Evolutionary conservation across 2,113 vertebrate species (phyloP).

Genomic region (Mustela lutreola): DNA sequence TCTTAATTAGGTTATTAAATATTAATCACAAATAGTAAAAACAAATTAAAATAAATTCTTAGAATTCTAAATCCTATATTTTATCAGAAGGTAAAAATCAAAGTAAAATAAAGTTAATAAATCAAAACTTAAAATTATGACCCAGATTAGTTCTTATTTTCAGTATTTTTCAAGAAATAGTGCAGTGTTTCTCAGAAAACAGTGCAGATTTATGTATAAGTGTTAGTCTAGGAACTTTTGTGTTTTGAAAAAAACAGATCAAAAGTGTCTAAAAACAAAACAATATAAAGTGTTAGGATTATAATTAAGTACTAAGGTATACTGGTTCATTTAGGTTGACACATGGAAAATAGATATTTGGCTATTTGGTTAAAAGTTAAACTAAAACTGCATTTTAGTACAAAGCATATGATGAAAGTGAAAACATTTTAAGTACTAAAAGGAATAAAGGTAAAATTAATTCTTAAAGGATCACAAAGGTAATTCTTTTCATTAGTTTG

Average conservation of each 20-base stretch:
- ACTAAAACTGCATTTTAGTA: background rate
- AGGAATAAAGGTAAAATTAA: background rate
- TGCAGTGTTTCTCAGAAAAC: constrained; percentile 1
- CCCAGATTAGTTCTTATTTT: background rate
- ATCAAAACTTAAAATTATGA: background rate
- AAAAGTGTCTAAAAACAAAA: background rate
- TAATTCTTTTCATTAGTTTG: constrained; percentile 21
- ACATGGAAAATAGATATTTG: background rate
- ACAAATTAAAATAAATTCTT: background rate
- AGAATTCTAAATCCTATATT: background rate
- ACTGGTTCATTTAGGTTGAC: background rate
- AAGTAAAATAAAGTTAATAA: background rate
- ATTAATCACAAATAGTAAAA: background rate
- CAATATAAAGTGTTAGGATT: background rate
- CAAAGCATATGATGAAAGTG: background rate
- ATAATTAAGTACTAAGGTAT: background rate
- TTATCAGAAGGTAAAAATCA: background rate
- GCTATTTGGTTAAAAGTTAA: background rate
- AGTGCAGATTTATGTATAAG: background rate
- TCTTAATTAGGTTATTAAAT: background rate
- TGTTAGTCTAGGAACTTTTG: background rate
- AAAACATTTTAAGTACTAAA: background rate
- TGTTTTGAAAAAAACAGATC: background rate
- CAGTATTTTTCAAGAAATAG: background rate
- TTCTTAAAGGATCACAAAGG: background rate